These are phyloP conservation scores for Sialis fuliginosa DNA, from an alignment of 2,888 invertebrate genomes.

Conservation along the genomic window DNA sequence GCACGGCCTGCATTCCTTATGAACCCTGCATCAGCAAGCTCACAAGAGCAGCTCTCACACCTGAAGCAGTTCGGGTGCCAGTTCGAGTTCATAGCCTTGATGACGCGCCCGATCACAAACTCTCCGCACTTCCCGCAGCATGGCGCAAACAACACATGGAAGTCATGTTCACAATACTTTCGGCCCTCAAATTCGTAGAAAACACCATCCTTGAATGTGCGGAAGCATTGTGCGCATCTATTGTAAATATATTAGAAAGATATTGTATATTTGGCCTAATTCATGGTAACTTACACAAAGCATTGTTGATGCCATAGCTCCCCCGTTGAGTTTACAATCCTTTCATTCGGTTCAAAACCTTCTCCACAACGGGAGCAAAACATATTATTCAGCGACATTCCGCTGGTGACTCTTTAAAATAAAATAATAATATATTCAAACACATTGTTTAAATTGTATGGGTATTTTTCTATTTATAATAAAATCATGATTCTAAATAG, in stretches of 20 bases:
- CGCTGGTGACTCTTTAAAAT: constrained; percentile 9
- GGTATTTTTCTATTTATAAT: no score
- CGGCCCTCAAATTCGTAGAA: constrained; percentile 98
- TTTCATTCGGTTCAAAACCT: constrained; percentile 90
- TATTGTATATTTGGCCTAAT: neutral
- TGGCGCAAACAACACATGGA: constrained; percentile 83
- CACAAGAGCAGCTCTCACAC: constrained; percentile 81
- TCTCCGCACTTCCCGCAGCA: constrained; percentile 66
- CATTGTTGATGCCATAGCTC: constrained; percentile 98
- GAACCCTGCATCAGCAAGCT: constrained; percentile 93
- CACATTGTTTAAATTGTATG: no score
- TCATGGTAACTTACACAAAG: constrained; percentile 63
- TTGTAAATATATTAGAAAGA: constrained; percentile 12
- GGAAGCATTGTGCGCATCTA: constrained; percentile 97
- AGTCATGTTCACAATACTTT: constrained; percentile 98
- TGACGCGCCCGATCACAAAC: constrained; percentile 96
- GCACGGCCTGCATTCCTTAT: constrained; percentile 70
- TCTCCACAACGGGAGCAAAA: constrained; percentile 90
- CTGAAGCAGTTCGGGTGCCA: constrained; percentile 99
- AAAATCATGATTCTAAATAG: neutral
- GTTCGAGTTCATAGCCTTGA: constrained; percentile 97
- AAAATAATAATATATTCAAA: no score
- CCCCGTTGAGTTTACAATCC: constrained; percentile 96
- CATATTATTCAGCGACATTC: constrained; percentile 82
- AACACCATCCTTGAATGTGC: constrained; percentile 90